Base-by-base conservation (phyloP, 2,888 invertebrate genomes). In the Thecophora atra region DNA sequence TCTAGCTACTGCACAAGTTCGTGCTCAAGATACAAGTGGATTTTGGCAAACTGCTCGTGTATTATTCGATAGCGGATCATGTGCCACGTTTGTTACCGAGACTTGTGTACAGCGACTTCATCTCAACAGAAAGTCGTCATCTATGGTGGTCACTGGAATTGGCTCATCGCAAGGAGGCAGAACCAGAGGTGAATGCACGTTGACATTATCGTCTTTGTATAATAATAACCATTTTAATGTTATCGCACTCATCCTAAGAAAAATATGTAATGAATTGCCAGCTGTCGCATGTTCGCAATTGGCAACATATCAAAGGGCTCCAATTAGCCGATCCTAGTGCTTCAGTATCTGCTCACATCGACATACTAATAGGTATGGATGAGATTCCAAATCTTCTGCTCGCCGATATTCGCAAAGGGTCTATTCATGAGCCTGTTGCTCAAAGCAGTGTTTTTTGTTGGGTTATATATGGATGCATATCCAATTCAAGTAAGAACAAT, bases 181-280 rank as follows among this genome's bases (percentile, higher is more conserved):
- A 2, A 7, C 56, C 8, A 56, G 56, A 24, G 24, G 56, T 19
- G 56, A 56, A 21, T 44, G 44, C 44, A 21, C 56, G 8, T 11
- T 56, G 6, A 5, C 21, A 19, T 56, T 56, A 56, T 21, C 21
- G 24, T n/a, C 56, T 24, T 56, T 21, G 5, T 21, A 21, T 21
- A 56, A 19, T 4, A 24, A 21, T 19, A 56, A 56, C 56, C 24
- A 56, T 21, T 56, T 24, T 56, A 56, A 56, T 11, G 11, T 21
- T 19, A 11, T 21, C 13, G 21, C 21, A 4, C 56, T 19, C 21
- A 42, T 76, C 37, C 24, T 75, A 30, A 54, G 30, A 11, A 76
- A 75, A 71, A 74, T 77, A 7, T 74, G 74, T 4, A 74, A 71
- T 26, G 51, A 76, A 30, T 28, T 74, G 63, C 74, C 74, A 19